Evolutionary conservation across 2,797 vertebrate species (phyloP).

Genomic region (Prunella strophiata): DNA sequence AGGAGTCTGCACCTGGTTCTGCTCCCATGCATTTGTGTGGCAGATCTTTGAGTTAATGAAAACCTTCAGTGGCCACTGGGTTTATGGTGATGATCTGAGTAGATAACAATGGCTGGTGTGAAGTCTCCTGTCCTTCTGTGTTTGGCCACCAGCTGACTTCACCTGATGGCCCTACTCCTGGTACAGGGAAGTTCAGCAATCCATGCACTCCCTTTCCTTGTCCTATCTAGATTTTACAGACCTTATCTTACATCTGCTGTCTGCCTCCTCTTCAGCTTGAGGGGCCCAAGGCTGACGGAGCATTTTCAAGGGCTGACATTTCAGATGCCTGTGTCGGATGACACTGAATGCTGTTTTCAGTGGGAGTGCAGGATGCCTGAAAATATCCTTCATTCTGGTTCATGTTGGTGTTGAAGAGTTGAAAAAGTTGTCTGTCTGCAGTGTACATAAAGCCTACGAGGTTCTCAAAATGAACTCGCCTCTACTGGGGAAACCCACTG

Average conservation of each 20-base stretch:
- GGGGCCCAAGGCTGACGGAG: not conserved
- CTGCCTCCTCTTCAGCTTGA: not conserved
- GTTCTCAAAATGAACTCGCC: not conserved
- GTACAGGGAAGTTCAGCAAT: not conserved
- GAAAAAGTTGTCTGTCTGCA: not conserved
- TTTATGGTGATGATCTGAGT: not conserved
- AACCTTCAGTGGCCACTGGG: fast-evolving
- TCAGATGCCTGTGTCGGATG: not conserved
- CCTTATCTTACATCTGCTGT: not conserved
- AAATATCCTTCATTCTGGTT: not conserved
- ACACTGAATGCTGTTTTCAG: not conserved
- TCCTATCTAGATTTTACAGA: not conserved
- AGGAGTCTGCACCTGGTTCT: not conserved
- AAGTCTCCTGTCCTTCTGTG: not conserved
- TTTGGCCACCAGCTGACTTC: not conserved
- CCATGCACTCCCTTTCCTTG: not conserved
- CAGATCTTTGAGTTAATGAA: not conserved
- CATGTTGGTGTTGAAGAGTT: not conserved
- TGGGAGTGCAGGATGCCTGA: not conserved
- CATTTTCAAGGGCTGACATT: constrained; percentile 5
- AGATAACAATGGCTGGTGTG: not conserved
- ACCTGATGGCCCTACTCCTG: not conserved
- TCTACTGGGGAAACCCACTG: not conserved
- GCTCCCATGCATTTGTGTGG: not conserved
- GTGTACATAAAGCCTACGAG: not conserved